Base-by-base conservation (phyloP, 2,113 vertebrate species). In the Rhadina sibilatrix region DNA sequence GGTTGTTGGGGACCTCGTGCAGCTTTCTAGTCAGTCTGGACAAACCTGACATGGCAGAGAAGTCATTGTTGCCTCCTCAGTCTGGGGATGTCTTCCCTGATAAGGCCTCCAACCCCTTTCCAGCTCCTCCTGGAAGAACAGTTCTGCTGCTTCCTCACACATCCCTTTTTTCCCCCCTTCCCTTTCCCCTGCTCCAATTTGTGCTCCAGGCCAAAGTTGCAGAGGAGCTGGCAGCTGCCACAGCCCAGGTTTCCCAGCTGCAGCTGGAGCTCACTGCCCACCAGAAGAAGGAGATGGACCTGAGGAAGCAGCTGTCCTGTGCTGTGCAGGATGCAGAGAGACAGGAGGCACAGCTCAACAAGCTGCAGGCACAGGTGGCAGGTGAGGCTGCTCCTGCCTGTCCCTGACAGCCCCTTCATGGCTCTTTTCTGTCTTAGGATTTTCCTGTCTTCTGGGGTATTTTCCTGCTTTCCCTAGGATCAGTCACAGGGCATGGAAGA, bases 221-320 rank as follows among this genome's bases (percentile, higher is more conserved):
- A 0, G 99, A 99, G 94, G 99, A 99, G 56, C 93, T 99, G 85
- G 98, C 99, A 20, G 97, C 97, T 5, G 98, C 98, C 56, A 98
- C 98, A 0, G 98, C 98, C 0, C 99, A 98, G 19, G 95, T 99
- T 53, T 98, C 99, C 79, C 98, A 98, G 52, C 98, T 99, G 87
- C 99, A 99, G 97, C 97, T 99, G 60, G 99, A 99, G 87, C 97
- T 99, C 75, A 97, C 98, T 0, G 97, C 97, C 47, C 98, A 99
- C 25, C 98, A 99, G 96, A 99, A 99, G 97, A 98, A 98, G 92
- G 98, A 98, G 19, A 90, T 94, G 17, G 98, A 98, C 30, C 97
- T 99, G 89, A 97, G 98, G 90, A 94, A 90, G 15, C 98, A 99
- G 96, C 98, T 99, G 15, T 98, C 90, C 12, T 90, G 97, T 2